Evolutionary conservation across 2,113 vertebrate genomes (phyloP), one percentile per base, ranked within the genome.

Genomic region (Oxyruncus cristatus): DNA sequence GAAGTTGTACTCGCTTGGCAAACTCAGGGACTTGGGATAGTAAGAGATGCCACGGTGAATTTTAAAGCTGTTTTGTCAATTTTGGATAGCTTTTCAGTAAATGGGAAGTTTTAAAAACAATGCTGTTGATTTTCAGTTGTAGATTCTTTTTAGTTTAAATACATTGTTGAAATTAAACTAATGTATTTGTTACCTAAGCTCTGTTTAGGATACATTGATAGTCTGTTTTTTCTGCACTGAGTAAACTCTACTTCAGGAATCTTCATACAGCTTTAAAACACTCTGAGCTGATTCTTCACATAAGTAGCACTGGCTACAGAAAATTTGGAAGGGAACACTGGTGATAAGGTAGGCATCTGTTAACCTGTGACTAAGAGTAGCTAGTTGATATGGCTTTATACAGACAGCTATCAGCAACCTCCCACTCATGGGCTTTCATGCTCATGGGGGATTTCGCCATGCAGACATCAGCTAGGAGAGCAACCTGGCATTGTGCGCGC

Each of bases 401-500:
- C 55, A 90, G 42, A 62, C 28, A 49, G 74, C 65, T 50, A 63
- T 42, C 39, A 82, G 62, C 68, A 88, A 50, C 44, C 44, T 82
- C 78, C 90, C 53, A 55, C 63, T 84, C 33, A 5, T 9, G 21
- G 47, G 35, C 27, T 71, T 42, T 88, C 4, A 0, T 35, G 61
- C 22, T 84, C 35, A 4, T 3, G 6, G 55, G 27, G 37, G 37
- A 53, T 92, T 91, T 89, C 61, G 3, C 77, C 59, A 17, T 47
- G 27, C n/a, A 85, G 47, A 42, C 42, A 46, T 63, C 47, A 87
- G 24, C 73, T 74, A 61, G 68, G 59, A 87, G 50, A 35, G 35
- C 56, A 67, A 0, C 59, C 46, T 85, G 88, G 33, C 4, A 1
- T 14, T 62, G 28, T 67, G n/a, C 0, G 0, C 59, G 39, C 0